Conservation (phyloP, 2,888 invertebrate genomes). For the Crossocerus cetratus region DNA sequence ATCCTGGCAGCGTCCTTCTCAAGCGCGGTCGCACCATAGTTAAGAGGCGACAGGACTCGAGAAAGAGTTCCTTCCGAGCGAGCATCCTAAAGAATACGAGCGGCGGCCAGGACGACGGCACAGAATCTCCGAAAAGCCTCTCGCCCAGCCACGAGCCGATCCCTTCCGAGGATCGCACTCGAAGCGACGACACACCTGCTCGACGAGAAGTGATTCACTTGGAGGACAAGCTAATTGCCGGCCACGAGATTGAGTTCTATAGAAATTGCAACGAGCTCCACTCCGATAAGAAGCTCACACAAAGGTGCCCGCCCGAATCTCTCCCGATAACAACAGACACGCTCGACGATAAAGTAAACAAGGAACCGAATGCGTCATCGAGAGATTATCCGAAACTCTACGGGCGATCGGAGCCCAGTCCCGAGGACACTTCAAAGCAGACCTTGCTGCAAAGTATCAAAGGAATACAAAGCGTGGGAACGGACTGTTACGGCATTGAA, state of each 20-base stretch:
- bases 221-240: conserved; percentile 51
- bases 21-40: conserved; percentile 71
- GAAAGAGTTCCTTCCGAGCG: conserved; percentile 17
- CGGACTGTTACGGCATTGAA: conserved; percentile 62
- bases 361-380: neutral
- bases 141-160: neutral
- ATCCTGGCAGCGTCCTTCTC: conserved; percentile 62
- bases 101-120: conserved; percentile 1
- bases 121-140: neutral
- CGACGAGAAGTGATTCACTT: conserved; percentile 41
- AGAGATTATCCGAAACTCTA: conserved; percentile 58
- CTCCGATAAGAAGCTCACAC: neutral
- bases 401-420: conserved; percentile 17
- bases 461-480: conserved; percentile 60
- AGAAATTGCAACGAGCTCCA: conserved; percentile 8
- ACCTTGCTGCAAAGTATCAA: conserved; percentile 59
- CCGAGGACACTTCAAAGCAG: conserved; percentile 35
- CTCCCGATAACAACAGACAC: neutral
- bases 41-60: conserved; percentile 55
- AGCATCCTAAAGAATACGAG: conserved; percentile 15
- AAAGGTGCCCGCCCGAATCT: too few species aligned
- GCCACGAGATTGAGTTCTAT: conserved; percentile 52
- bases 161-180: neutral
- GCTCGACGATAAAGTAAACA: neutral
- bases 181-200: neutral